Base-by-base conservation (phyloP, 1,140 invertebrate genomes). In the Nephila pilipes region DNA sequence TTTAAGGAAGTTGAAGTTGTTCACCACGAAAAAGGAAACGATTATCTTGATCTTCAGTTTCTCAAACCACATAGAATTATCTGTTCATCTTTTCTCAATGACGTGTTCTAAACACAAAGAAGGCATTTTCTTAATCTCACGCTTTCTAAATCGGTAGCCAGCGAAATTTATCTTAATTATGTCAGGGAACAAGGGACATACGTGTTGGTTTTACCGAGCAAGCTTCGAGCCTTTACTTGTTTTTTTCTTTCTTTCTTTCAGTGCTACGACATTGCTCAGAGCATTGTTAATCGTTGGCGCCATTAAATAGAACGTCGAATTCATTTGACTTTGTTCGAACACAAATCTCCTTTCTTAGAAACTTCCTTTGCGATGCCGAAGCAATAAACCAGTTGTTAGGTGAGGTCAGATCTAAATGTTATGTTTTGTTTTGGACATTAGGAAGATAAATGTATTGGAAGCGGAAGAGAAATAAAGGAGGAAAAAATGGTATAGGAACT, bases 141-240 rank as follows among this genome's bases (percentile, higher is more conserved):
- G 38, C 38, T 81, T 81, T 81, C 79, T 38, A 46, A 85, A 58
- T 32, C 55, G 55, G 83, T 85, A 85, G 83, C 16, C 29, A n/a
- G 55, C 25, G 5, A 29, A 85, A 85, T 85, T 85, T 60, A 60
- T 85, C 83, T 60, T 85, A 85, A 85, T 85, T 85, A 85, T 57
- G 83, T 85, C 83, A 57, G 83, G 55, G 54, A 25, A 85, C 83
- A 25, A 10, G 83, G 83, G 83, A 57, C 83, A 85, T n/a, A 54
- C 81, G 81, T 85, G 81, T 22, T 46, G n/a, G n/a, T 85, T 14
- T n/a, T 85, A 10, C 81, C 8, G 55, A 85, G 29, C 55, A 85
- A 85, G 83, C 25, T 85, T 85, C 55, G 83, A 18, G 18, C 2
- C 16, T 36, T 29, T 57, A 1, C 6, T 58, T 57, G 54, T 85